A percentile compares a stretch with the other conserved stretches of the same genome.
Conservation (phyloP, 2,797 vertebrate species). For the Poliocrania exsul region DNA sequence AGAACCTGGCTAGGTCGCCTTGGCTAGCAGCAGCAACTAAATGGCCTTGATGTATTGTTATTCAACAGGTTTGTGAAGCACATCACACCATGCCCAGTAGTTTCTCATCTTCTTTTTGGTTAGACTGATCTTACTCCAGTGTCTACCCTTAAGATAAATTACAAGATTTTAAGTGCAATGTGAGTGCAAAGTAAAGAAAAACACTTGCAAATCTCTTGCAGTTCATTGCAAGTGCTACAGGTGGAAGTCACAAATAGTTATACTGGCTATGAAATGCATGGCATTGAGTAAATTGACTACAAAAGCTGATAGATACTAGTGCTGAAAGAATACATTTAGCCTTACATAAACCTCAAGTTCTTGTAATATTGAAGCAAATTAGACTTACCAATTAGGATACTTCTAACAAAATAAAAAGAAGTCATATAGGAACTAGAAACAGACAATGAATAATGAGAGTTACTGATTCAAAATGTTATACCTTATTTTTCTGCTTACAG, state of each 20-base stretch:
- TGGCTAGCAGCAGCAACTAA: not conserved
- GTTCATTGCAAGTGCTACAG: not conserved
- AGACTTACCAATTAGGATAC: not conserved
- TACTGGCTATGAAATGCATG: not conserved
- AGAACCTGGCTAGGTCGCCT: not conserved
- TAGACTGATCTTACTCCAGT: not conserved
- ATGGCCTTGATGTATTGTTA: not conserved
- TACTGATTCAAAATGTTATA: not conserved
- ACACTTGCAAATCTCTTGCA: not conserved
- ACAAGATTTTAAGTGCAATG: not conserved
- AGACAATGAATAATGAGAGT: not conserved
- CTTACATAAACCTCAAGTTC: not conserved
- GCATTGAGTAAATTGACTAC: not conserved
- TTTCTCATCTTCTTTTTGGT: not conserved
- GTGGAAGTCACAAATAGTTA: not conserved
- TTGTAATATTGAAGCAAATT: not conserved
- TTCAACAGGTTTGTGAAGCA: not conserved
- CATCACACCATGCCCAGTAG: not conserved
- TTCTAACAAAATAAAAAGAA: not conserved
- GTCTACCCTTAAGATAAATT: not conserved
- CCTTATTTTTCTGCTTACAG: not conserved
- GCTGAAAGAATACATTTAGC: not conserved
- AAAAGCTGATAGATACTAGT: not conserved
- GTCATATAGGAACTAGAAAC: not conserved
- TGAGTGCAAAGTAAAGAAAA: not conserved